A percentile compares a stretch with the other conserved stretches of the same genome.
Evolutionary conservation across 2,888 invertebrate genomes (phyloP).

Genomic region (Watsonalla cultraria): DNA sequence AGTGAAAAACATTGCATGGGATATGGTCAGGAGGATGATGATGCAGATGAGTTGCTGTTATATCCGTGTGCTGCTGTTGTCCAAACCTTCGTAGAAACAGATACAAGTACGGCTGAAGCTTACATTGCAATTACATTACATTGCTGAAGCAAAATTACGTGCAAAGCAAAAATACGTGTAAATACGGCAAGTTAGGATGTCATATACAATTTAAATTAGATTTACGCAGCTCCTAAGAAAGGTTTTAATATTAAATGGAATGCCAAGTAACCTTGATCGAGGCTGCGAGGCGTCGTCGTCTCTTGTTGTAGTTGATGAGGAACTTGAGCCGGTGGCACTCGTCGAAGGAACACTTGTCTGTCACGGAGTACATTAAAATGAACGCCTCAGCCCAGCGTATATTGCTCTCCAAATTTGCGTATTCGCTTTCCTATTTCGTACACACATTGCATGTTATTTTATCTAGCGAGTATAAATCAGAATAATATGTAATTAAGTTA

Average conservation of each 20-base stretch:
- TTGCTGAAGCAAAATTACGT: no score
- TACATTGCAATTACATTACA: no score
- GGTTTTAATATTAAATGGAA: background rate
- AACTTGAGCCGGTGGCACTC: conserved; percentile 91
- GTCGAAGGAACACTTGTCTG: conserved; percentile 93
- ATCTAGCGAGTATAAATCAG: background rate
- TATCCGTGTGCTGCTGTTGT: no score
- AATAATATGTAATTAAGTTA: background rate
- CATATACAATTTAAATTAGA: no score
- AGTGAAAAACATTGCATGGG: no score
- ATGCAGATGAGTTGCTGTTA: no score
- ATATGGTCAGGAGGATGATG: no score
- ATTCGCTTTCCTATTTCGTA: conserved; percentile 80
- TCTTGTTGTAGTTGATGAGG: conserved; percentile 88
- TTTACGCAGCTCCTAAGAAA: no score
- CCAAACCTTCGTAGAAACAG: no score
- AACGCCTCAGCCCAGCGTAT: conserved; percentile 94
- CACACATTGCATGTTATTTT: conserved; percentile 13
- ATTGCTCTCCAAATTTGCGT: conserved; percentile 84
- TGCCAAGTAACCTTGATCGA: conserved; percentile 72
- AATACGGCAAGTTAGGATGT: no score
- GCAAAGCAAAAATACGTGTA: no score
- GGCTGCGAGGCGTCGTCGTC: conserved; percentile 82
- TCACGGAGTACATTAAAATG: conserved; percentile 91
- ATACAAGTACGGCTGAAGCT: no score